Base-by-base conservation (phyloP, 1,140 invertebrate genomes). In the Brachionus koreanus region DNA sequence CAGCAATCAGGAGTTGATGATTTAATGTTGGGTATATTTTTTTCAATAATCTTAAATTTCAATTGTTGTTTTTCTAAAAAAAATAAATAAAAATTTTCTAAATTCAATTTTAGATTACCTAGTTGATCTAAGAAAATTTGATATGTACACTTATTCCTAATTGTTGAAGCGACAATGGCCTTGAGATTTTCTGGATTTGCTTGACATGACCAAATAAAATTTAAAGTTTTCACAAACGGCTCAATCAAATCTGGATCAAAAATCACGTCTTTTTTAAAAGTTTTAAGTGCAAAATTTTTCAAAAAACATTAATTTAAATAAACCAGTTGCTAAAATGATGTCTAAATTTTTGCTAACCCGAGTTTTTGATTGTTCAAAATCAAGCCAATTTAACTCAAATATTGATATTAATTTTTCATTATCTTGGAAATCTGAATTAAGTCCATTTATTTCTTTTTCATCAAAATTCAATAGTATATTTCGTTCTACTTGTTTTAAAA, bases 221-320 rank as follows among this genome's bases (percentile, higher is more conserved):
- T 39, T 23, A 72, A 10, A 35, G 67, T 72, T 16, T 42, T 72
- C 6, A 37, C 37, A 23, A 72, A 72, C 42, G 67, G 37, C 7
- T 35, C 33, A 13, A 72, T 72, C n/a, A 72, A 72, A 23, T 42
- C 35, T 23, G 67, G 67, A 72, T 72, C 67, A 72, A 72, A 72
- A 19, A 72, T 72, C 19, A 72, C 37, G 16, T 72, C 67, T 72
- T 65, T 13, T 2, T 5, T 2, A 57, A 57, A 19, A n/a, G 23
- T 1, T 42, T 42, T 3, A 19, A 13, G 0, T 57, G 3, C 3
- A 23, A 12, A 5, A 1, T 61, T 61, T 61, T 16, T 61, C 16
- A 5, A 16, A n/a, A n/a, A n/a, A 61, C 2, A 39, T 19, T n/a
- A n/a, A 9, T 16, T 23, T 10, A 16, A 1, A 39, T 39, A 19